Conservation (phyloP, 2,113 vertebrate species). For the Leptocoma aspasia region DNA sequence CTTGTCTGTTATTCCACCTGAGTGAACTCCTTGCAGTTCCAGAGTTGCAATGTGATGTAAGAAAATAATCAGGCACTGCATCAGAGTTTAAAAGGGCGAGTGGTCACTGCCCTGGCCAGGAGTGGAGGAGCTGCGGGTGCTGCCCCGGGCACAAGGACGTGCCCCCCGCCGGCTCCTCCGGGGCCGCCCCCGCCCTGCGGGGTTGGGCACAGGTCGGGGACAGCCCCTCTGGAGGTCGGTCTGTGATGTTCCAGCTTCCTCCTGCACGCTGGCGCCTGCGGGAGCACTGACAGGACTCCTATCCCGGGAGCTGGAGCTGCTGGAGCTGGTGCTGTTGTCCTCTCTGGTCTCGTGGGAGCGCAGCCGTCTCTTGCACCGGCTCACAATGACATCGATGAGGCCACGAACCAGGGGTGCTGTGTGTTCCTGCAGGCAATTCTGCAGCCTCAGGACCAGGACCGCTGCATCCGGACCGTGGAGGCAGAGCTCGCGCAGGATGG, state of each 20-base stretch:
- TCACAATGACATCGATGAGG: neutral
- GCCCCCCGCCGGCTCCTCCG: neutral
- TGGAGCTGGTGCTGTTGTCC: neutral
- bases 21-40: neutral
- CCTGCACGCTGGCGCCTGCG: neutral
- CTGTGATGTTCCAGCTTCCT: neutral
- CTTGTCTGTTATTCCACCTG: neutral
- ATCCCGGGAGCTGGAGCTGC: neutral
- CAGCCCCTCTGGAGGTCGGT: neutral
- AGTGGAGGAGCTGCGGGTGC: neutral
- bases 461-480: rapidly evolving
- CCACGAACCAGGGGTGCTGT: neutral
- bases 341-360: rapidly evolving
- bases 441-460: neutral
- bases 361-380: neutral
- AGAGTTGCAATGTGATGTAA: neutral
- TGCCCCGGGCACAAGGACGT: neutral
- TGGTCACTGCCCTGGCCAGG: neutral
- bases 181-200: neutral
- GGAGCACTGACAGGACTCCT: neutral
- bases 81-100: neutral
- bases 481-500: neutral
- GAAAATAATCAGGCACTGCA: neutral
- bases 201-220: neutral
- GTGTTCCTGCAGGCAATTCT: neutral